Percentiles rank a stretch among this genome's conserved stretches.
phyloP scores from a whole-genome alignment of 2,888 invertebrate species.

The Horisme vitalbata region DNA sequence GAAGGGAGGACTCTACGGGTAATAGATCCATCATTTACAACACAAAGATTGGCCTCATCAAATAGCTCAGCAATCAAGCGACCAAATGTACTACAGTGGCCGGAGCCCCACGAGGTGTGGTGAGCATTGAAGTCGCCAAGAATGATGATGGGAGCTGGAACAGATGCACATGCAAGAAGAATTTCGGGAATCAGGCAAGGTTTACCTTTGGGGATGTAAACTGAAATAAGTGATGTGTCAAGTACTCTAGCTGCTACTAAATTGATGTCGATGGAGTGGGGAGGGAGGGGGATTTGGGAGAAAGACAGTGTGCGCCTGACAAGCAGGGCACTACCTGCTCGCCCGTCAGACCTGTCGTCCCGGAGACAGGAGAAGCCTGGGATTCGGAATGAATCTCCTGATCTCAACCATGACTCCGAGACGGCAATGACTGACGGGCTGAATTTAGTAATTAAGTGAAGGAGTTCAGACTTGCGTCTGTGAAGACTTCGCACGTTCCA shows the following conservation, averaged over 20 bases:
- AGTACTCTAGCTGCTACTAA: slow-evolving; percentile 22
- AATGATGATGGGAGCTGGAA: no score
- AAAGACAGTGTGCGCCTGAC: slow-evolving; percentile 16
- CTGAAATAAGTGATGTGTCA: slow-evolving; percentile 23
- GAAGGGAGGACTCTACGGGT: no score
- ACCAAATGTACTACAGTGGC: no score
- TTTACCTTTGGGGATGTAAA: background rate
- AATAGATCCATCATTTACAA: no score
- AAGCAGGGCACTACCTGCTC: slow-evolving; percentile 25
- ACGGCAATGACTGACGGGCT: slow-evolving; percentile 18
- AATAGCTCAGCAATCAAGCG: no score
- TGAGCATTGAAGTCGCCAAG: no score
- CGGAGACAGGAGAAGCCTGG: slow-evolving; percentile 32
- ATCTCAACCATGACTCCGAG: slow-evolving; percentile 28
- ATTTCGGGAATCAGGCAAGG: no score
- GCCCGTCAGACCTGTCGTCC: slow-evolving; percentile 32
- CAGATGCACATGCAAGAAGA: background rate
- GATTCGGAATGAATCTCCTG: no score
- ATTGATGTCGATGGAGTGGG: slow-evolving; percentile 12
- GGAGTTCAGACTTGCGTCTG: slow-evolving; percentile 8
- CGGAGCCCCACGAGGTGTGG: no score
- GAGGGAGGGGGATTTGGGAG: slow-evolving; percentile 17
- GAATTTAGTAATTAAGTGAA: slow-evolving; percentile 9
- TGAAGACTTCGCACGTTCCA: background rate
- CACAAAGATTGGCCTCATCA: no score